Conservation (phyloP, 1,140 invertebrate genomes). For the Hylaeus anthracinus region DNA sequence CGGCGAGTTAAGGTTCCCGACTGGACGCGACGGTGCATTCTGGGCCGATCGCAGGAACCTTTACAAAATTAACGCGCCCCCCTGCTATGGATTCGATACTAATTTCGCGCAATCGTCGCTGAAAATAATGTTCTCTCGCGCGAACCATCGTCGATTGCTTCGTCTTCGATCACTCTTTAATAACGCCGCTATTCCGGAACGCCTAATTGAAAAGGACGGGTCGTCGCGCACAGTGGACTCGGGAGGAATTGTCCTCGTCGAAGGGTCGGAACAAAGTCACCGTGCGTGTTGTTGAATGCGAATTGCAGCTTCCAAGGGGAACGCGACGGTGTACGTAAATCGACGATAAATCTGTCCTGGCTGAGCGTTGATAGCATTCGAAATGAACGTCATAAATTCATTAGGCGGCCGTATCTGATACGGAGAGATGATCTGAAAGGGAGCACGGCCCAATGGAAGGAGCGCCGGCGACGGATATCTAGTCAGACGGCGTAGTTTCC, state of each 20-base stretch:
- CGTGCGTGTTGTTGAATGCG: constrained; percentile 27
- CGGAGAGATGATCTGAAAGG: constrained; percentile 49
- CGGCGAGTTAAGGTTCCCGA: too few relatives aligned
- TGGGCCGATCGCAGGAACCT: too few relatives aligned
- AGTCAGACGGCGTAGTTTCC: constrained; percentile 18
- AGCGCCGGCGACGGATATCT: neutral
- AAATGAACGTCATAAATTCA: constrained; percentile 65
- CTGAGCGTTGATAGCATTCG: constrained; percentile 56
- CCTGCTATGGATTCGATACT: too few relatives aligned
- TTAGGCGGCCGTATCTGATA: constrained; percentile 60
- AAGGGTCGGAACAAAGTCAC: constrained; percentile 37
- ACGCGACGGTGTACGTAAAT: constrained; percentile 48
- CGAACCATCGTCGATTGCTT: too few relatives aligned
- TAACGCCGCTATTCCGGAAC: too few relatives aligned
- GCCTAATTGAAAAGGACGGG: too few relatives aligned
- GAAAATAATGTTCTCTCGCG: too few relatives aligned
- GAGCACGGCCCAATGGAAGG: constrained; percentile 25
- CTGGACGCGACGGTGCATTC: too few relatives aligned
- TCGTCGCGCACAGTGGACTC: too few relatives aligned
- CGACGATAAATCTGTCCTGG: constrained; percentile 60
- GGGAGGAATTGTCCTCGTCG: neutral
- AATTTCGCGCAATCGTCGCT: too few relatives aligned
- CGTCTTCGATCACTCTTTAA: too few relatives aligned
- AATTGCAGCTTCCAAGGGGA: constrained; percentile 44
- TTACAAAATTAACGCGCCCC: too few relatives aligned